phyloP scores from a whole-genome alignment of 2,888 invertebrate species.

The Caenorhabditis zanzibari region DNA sequence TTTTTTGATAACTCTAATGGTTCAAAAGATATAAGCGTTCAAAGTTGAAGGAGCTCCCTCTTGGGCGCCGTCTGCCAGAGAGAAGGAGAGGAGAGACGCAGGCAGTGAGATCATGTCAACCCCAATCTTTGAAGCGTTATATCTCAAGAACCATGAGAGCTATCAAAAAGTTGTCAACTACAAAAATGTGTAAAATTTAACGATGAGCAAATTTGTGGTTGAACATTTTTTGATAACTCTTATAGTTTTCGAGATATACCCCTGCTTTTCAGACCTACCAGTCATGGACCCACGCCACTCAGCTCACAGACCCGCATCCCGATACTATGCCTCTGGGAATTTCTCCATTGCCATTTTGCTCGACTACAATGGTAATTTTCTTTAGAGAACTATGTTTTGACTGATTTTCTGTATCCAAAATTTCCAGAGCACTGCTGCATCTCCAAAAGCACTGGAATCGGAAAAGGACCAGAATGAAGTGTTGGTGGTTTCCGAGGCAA shows the following conservation, averaged over 20 bases:
- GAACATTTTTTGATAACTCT: neutral
- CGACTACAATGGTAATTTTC: slow-evolving; percentile 15
- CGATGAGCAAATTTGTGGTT: neutral
- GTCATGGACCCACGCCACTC: slow-evolving; percentile 12
- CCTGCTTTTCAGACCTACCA: slow-evolving; percentile 11
- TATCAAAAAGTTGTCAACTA: too few relatives aligned
- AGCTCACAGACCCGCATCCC: slow-evolving; percentile 7
- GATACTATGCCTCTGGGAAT: slow-evolving; percentile 13
- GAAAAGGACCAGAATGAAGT: slow-evolving; percentile 22
- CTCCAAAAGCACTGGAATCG: neutral
- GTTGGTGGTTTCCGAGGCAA: slow-evolving; percentile 41
- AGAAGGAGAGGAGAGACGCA: too few relatives aligned
- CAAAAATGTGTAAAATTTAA: neutral
- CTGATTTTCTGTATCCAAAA: neutral
- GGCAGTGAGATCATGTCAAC: too few relatives aligned
- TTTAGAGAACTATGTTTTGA: too few relatives aligned
- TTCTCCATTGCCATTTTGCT: slow-evolving; percentile 35
- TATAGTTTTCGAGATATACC: neutral
- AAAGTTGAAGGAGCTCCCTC: too few relatives aligned
- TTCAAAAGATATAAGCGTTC: neutral
- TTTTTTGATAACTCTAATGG: neutral
- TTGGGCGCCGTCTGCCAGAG: too few relatives aligned
- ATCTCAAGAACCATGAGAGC: too few relatives aligned
- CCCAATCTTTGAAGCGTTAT: neutral
- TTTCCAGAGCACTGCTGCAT: neutral